Conservation (phyloP, 2,113 vertebrate species). For the Pseudonaja textilis region DNA sequence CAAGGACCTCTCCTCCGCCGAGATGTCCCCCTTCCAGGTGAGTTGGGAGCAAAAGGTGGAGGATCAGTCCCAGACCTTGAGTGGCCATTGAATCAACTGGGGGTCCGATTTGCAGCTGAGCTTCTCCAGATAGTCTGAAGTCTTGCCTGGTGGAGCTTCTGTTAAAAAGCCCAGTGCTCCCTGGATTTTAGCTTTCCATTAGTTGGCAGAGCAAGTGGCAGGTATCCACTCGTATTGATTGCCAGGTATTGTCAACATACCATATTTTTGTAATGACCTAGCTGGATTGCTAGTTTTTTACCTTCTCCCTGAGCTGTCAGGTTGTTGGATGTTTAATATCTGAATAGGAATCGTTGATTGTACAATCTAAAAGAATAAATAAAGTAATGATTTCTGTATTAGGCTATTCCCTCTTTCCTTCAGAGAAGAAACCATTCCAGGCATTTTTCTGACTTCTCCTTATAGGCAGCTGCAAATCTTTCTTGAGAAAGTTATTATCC, state of each 20-base stretch:
- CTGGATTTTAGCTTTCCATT: not conserved
- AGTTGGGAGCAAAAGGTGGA: not conserved
- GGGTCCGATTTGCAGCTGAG: not conserved
- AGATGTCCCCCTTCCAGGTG: constrained; percentile 51
- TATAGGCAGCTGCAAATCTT: not conserved
- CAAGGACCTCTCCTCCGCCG: constrained; percentile 64
- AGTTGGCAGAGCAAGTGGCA: not conserved
- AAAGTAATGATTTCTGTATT: not conserved
- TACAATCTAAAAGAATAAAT: not conserved
- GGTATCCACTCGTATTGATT: not conserved
- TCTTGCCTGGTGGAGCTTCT: not conserved
- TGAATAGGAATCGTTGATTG: not conserved
- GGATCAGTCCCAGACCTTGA: not conserved
- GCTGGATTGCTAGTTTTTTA: not conserved
- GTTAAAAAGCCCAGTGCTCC: not conserved
- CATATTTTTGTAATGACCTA: not conserved
- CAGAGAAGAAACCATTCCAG: not conserved
- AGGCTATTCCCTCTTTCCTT: not conserved
- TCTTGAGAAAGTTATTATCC: not conserved
- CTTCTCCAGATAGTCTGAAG: not conserved
- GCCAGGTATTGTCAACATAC: not conserved
- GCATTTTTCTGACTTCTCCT: not conserved
- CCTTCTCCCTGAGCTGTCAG: not conserved
- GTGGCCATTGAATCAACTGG: not conserved
- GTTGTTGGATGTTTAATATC: not conserved